Base-by-base conservation (phyloP, 1,140 invertebrate genomes). In the Limonius californicus region DNA sequence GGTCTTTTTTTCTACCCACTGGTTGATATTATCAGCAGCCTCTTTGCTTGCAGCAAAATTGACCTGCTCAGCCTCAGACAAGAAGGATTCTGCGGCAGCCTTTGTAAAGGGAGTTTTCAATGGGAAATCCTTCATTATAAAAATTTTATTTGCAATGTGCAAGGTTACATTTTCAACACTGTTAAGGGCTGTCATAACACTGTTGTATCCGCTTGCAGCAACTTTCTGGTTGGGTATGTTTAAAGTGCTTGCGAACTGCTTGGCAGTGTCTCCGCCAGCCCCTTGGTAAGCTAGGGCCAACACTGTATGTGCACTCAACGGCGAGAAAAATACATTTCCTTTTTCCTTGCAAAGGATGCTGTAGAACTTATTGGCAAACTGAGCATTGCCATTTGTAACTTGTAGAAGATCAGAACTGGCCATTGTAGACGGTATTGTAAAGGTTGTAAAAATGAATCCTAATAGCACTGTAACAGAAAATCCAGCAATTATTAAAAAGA, bases 1-100 rank as follows among this genome's bases (percentile, higher is more conserved):
- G 0, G 91, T 94, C 72, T 88, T 82, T n/a, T 80, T 68, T 70
- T 85, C 82, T 2, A 92, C 85, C 89, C 88, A 92, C 6, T 65
- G 57, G 70, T 92, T 92, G 9, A 92, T 89, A 3, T 66, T 71
- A 8, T 78, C 62, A 1, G 82, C 79, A n/a, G 80, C 72, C 2
- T 19, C 59, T 55, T 1, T 43, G 7, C 72, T 67, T 43, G 69
- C 61, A 21, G 63, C 76, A 53, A 88, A 89, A 73, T 87, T 74
- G 1, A 88, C 63, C 19, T 72, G 72, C 61, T 84, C 71, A 3
- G 82, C 75, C 47, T 80, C 78, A 0, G 84, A 80, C 21, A 77
- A 57, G 66, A 86, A 87, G 61, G 77, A 68, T 54, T 81, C 68
- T 16, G 14, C 54, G 20, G 83, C 73, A 32, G 72, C 45, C 0